Base-by-base conservation (phyloP, 2,888 invertebrate species). In the Pristionchus entomophagus region DNA sequence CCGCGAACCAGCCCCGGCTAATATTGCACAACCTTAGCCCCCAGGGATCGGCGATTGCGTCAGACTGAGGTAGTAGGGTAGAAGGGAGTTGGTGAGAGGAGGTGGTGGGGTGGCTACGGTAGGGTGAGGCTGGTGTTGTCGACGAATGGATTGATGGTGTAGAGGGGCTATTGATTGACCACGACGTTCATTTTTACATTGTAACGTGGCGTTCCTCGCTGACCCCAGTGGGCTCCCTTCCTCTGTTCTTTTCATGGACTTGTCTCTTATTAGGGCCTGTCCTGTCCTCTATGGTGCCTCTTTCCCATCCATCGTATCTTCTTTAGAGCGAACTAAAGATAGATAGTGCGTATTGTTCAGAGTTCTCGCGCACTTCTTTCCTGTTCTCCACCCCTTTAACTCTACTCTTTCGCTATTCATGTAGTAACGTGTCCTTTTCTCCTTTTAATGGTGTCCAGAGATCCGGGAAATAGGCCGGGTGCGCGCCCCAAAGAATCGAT, bases 21-120 rank as follows among this genome's bases (percentile, higher is more conserved):
- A 73, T 73, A 73, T 73, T 73, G 73, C 73, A 73, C 73, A 73
- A 73, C 14, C 6, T 14, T 45, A 41, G 26, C 45, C 73, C 26
- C 12, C 17, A n/a, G 73, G 22, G 26, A 41, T 12, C 12, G n/a
- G 41, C 12, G 6, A 73, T 73, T 73, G 73, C 73, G 26, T 73
- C 73, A 73, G 73, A 41, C 22, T 73, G 22, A 73, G 65, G 41
- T 41, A 73, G 73, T 73, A 12, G n/a, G n/a, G 2, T 1, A 45
- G 73, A 0, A n/a, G 26, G 26, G 73, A n/a, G 73, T 22, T 73
- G 41, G 41, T 12, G 19, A n/a, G 26, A 41, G 10, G 32, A 45
- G 73, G 38, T 45, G 73, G 73, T 14, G 22, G n/a, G 17, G n/a
- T n/a, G 41, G 41, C 0, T 45, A 73, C 73, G 41, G 26, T 45